Evolutionary conservation across 2,113 vertebrate species (phyloP).

Genomic region (Tragelaphus scriptus): DNA sequence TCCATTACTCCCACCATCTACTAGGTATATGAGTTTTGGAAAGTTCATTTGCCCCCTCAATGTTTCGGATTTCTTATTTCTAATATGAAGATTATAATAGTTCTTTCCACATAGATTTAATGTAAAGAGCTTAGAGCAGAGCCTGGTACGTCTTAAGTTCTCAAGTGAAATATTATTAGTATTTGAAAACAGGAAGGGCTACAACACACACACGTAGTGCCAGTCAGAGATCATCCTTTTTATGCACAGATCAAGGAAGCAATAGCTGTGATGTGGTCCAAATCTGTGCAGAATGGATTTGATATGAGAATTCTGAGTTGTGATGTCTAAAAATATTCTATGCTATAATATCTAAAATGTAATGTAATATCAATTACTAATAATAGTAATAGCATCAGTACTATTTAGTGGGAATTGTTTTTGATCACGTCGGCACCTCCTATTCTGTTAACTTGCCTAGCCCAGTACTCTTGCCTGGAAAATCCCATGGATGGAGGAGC

Average conservation of each 20-base stretch:
- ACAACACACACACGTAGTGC: not conserved
- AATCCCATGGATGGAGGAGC: too few relatives aligned
- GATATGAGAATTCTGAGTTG: not conserved
- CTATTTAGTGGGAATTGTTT: not conserved
- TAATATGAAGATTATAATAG: not conserved
- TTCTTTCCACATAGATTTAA: not conserved
- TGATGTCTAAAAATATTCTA: not conserved
- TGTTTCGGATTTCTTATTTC: not conserved
- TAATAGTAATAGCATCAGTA: not conserved
- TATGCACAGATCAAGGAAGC: not conserved
- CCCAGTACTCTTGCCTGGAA: too few relatives aligned
- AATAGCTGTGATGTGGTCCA: not conserved
- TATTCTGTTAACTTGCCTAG: not conserved
- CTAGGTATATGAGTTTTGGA: not conserved
- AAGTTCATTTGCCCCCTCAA: not conserved
- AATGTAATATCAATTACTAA: not conserved
- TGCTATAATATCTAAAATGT: not conserved
- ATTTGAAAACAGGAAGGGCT: not conserved
- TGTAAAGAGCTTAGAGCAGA: constrained; percentile 2
- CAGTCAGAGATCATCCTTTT: not conserved
- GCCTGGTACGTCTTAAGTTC: not conserved
- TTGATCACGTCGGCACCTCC: not conserved
- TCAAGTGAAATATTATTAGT: not conserved
- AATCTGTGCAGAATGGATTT: not conserved
- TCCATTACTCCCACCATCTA: not conserved